Evolutionary conservation across 2,888 invertebrate species (phyloP).

Genomic region (Drosophila mulleri): DNA sequence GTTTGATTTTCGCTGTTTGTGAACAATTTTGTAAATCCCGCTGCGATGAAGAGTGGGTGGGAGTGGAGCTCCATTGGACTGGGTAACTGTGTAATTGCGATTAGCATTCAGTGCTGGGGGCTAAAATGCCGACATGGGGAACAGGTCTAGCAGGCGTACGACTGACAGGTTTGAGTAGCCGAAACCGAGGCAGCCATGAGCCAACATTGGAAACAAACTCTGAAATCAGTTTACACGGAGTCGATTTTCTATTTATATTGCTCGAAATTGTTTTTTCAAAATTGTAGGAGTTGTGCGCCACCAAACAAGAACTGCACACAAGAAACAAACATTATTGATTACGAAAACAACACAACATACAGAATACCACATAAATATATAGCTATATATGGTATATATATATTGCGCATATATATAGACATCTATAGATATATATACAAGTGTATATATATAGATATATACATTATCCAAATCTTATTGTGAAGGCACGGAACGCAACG

Average conservation of each 20-base stretch:
- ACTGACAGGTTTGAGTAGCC: not conserved
- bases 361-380: not conserved
- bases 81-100: slow-evolving; percentile 14
- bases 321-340: not conserved
- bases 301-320: not conserved
- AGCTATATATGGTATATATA: not conserved
- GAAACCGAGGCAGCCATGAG: not conserved
- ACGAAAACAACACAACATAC: not conserved
- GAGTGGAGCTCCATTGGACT: not conserved
- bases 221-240: slow-evolving; percentile 16
- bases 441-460: not conserved
- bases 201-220: not conserved
- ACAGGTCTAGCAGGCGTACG: slow-evolving; percentile 3
- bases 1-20: slow-evolving; percentile 19
- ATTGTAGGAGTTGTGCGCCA: slow-evolving; percentile 30
- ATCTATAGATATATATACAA: not conserved
- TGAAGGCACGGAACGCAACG: not conserved
- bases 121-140: not conserved
- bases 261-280: slow-evolving; percentile 39
- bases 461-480: slow-evolving; percentile 7
- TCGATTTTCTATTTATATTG: slow-evolving; percentile 30
- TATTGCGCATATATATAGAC: not conserved
- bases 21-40: slow-evolving; percentile 32
- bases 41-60: not conserved
- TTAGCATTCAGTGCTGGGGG: not conserved